Base-by-base conservation (phyloP, 2,888 invertebrate genomes). In the Tricholauxania praeusta region DNA sequence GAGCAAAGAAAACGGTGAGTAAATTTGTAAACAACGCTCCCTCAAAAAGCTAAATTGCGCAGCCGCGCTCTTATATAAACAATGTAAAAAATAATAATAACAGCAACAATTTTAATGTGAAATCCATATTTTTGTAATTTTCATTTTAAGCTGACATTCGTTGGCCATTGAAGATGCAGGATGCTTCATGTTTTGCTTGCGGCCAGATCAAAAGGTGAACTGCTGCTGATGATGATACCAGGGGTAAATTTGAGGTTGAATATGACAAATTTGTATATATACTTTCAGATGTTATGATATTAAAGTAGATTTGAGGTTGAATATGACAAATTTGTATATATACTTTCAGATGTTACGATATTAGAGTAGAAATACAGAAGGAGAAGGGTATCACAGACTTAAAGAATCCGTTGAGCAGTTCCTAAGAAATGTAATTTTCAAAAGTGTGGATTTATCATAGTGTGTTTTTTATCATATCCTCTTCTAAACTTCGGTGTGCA, bases 51-150 rank as follows among this genome's bases (percentile, higher is more conserved):
- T 53, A 7, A 1, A 1, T 19, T 53, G n/a, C 53, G 53, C 53
- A 53, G 12, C 7, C n/a, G n/a, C 17, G 14, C n/a, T 53, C n/a
- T 12, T 12, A 1, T n/a, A n/a, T 17, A 53, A 53, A 53, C n/a
- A 57, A 19, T 19, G n/a, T 19, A 2, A 17, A 51, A 52, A 71
- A 47, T 60, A 71, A 52, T 47, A 66, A 74, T 52, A 70, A 60
- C 17, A 64, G 19, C 15, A 47, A 39, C 28, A 39, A 81, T 78
- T 81, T 81, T 83, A 81, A 82, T 82, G 83, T 81, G 79, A 82
- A 82, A 82, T 82, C 82, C 81, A 82, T 82, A 82, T 81, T 82
- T 80, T 80, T 78, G 80, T 66, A 53, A 48, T 60, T 62, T 65
- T 71, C 49, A 39, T 62, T 69, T 69, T 63, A 65, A 2, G 28